These are phyloP conservation scores for Polyommatus icarus DNA, from an alignment of 2,888 invertebrate genomes.

Conservation along the genomic window DNA sequence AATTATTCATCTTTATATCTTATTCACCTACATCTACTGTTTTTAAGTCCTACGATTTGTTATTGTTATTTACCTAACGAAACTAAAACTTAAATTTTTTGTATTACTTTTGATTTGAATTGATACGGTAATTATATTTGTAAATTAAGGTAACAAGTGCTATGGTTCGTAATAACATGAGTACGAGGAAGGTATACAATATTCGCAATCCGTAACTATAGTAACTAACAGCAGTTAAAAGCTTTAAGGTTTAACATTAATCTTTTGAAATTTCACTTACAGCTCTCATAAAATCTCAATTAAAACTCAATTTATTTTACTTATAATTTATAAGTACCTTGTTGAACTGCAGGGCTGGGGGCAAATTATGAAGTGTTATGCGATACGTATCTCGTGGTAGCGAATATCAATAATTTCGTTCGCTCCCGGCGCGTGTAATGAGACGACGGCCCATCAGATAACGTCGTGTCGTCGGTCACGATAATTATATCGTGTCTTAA, in stretches of 20 bases:
- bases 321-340: slow-evolving; percentile 4
- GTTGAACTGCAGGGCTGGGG: background rate
- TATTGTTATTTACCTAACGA: too few relatives aligned
- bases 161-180: too few relatives aligned
- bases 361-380: slow-evolving; percentile 27
- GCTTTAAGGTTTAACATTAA: background rate
- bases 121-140: too few relatives aligned
- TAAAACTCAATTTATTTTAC: background rate
- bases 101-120: too few relatives aligned
- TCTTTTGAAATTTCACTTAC: background rate
- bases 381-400: slow-evolving; percentile 49
- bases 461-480: slow-evolving; percentile 20
- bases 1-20: too few relatives aligned
- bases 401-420: slow-evolving; percentile 62
- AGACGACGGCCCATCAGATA: slow-evolving; percentile 33
- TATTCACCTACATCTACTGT: too few relatives aligned
- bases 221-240: background rate
- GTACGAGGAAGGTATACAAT: background rate
- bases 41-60: too few relatives aligned
- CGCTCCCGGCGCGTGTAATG: slow-evolving; percentile 22
- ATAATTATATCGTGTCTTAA: slow-evolving; percentile 30
- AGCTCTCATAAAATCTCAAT: background rate
- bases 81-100: too few relatives aligned
- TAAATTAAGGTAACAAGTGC: too few relatives aligned
- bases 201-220: background rate